Percentiles rank a stretch among this genome's conserved stretches.
Evolutionary conservation across 1,140 invertebrate genomes (phyloP).

Genomic region (Caligus rogercresseyi): DNA sequence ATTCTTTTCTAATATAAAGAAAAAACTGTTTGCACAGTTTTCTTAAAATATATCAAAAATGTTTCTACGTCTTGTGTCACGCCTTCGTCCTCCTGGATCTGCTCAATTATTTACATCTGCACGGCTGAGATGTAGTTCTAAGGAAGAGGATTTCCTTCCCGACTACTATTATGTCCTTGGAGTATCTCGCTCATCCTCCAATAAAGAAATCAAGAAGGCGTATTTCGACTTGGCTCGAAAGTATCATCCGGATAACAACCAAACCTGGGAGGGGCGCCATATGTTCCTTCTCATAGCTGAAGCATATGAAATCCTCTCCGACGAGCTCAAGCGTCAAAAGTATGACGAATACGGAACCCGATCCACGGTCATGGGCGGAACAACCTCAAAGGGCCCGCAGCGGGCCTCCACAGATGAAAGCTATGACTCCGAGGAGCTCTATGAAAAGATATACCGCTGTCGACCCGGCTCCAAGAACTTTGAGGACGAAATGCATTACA

Average conservation of each 20-base stretch:
- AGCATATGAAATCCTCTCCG: slow-evolving; percentile 29
- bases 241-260: slow-evolving; percentile 26
- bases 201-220: slow-evolving; percentile 34
- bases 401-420: not conserved
- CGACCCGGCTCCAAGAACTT: not conserved
- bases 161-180: slow-evolving; percentile 35
- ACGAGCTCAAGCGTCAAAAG: slow-evolving; percentile 25
- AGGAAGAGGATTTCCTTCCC: not conserved
- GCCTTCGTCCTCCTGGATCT: no score
- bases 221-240: slow-evolving; percentile 32
- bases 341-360: slow-evolving; percentile 27
- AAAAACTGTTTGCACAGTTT: not conserved
- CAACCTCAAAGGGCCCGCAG: not conserved
- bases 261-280: slow-evolving; percentile 24
- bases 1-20: not conserved
- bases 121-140: no score
- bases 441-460: slow-evolving; percentile 9
- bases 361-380: not conserved
- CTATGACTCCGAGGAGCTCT: slow-evolving; percentile 13
- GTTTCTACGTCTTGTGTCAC: no score
- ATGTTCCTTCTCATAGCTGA: slow-evolving; percentile 25
- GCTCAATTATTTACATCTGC: no score
- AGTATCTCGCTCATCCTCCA: slow-evolving; percentile 29
- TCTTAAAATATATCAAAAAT: no score
- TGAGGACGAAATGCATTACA: not conserved